Conservation (phyloP, 2,888 invertebrate genomes). For the Aelia acuminata region DNA sequence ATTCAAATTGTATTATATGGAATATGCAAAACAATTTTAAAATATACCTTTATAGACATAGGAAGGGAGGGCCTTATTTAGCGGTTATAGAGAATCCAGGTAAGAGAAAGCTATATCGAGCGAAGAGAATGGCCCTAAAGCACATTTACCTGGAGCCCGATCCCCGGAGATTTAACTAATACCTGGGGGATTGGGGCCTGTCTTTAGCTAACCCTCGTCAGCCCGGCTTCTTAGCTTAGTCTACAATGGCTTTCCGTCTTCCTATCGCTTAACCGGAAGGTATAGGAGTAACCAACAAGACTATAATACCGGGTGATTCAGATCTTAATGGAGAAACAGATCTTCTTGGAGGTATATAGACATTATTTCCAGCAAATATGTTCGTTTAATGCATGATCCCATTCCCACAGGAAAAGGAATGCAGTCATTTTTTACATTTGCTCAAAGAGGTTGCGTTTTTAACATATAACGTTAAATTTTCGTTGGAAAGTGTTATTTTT, state of each 20-base stretch:
- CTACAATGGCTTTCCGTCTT: not conserved
- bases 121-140: conserved; percentile 37
- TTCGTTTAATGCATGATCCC: too few relatives aligned
- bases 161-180: conserved; percentile 39
- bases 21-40: not conserved
- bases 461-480: too few relatives aligned
- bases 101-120: conserved; percentile 15
- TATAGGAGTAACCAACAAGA: not conserved
- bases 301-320: not conserved
- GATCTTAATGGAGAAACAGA: too few relatives aligned
- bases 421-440: too few relatives aligned
- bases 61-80: not conserved
- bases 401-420: too few relatives aligned
- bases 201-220: conserved; percentile 36
- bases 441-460: too few relatives aligned
- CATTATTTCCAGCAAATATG: too few relatives aligned
- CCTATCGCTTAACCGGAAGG: not conserved
- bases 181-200: not conserved
- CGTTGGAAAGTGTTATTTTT: too few relatives aligned
- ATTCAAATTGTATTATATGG: not conserved
- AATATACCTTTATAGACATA: not conserved
- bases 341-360: too few relatives aligned
- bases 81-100: not conserved
- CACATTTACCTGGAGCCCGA: conserved; percentile 39
- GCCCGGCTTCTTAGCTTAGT: not conserved